Conservation (phyloP, 1,140 invertebrate genomes). For the Nasonia longicornis region DNA sequence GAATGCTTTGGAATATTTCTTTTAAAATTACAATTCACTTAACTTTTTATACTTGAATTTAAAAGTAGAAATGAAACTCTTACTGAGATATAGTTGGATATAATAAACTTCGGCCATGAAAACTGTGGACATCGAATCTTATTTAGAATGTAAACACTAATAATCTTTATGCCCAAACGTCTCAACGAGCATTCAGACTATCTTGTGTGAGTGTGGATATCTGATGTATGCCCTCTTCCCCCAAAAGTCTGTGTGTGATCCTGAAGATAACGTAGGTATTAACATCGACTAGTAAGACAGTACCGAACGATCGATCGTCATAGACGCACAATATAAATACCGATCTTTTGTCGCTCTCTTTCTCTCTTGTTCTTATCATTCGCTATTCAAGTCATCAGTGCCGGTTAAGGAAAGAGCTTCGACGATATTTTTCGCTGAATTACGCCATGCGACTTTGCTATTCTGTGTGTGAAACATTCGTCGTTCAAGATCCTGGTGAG, state of each 20-base stretch:
- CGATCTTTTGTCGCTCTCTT: slow-evolving; percentile 4
- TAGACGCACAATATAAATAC: not conserved
- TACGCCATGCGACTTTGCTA: not conserved
- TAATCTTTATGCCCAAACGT: slow-evolving; percentile 36
- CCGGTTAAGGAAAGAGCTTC: slow-evolving; percentile 48
- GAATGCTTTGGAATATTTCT: not conserved
- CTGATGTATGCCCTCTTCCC: not conserved
- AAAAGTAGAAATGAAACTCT: not conserved
- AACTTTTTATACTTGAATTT: not conserved
- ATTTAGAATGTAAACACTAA: slow-evolving; percentile 42
- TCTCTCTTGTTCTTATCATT: not conserved
- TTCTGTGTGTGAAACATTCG: not conserved
- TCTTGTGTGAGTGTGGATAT: slow-evolving; percentile 17
- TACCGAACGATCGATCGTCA: not conserved
- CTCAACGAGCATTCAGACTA: slow-evolving; percentile 37
- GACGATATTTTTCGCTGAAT: slow-evolving; percentile 8
- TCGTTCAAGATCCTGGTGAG: no score
- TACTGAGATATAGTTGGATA: slow-evolving; percentile 7
- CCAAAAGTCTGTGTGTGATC: slow-evolving; percentile 8
- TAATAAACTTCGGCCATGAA: not conserved
- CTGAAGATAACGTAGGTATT: slow-evolving; percentile 57
- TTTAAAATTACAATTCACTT: not conserved
- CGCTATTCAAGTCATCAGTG: slow-evolving; percentile 35
- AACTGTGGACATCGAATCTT: slow-evolving; percentile 7
- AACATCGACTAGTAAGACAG: slow-evolving; percentile 3